Base-by-base conservation (phyloP, 2,888 invertebrate genomes). In the Lathronympha strigana region DNA sequence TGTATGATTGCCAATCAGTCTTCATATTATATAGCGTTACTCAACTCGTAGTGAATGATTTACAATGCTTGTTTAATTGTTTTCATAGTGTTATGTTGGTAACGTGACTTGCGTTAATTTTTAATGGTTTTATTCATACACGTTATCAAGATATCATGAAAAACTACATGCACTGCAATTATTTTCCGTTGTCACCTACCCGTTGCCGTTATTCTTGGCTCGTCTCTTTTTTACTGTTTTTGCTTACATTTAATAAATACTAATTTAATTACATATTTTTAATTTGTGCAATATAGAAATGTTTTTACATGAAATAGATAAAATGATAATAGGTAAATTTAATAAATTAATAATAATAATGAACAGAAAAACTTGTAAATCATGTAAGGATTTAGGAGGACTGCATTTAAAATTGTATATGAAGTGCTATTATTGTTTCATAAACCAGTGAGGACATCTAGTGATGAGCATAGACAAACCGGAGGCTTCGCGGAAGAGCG, bases 31-130 rank as follows among this genome's bases (percentile, higher is more conserved):
- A 78, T 76, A 71, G 71, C 72, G 75, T 75, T 76, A 73, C 71
- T 55, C 66, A 68, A 70, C 68, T 68, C 63, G 66, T 47, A 45
- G 68, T 72, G 72, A 69, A 68, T 71, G 68, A 69, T 57, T 50
- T 72, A 83, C 80, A 86, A 84, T 82, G 72, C 78, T 71, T 73
- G 69, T 69, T 76, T 83, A 79, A 84, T 86, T 83, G 82, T 83
- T 83, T 79, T 76, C 72, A 69, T 77, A 77, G 75, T 76, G 71
- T 61, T 53, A 33, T n/a, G 33, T 54, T 45, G n/a, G 43, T 47
- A 51, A 17, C 25, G 50, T 57, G 55, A 49, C 40, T 66, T 54
- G 61, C 66, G 54, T 66, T 40, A 25, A 19, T 28, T 43, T 21
- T 25, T n/a, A 47, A 40, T 17, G 13, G n/a, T 47, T 66, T 66